Evolutionary conservation across 2,113 vertebrate species (phyloP), one percentile per base, ranked within the genome.

Genomic region (Phalacrocorax pelagicus): DNA sequence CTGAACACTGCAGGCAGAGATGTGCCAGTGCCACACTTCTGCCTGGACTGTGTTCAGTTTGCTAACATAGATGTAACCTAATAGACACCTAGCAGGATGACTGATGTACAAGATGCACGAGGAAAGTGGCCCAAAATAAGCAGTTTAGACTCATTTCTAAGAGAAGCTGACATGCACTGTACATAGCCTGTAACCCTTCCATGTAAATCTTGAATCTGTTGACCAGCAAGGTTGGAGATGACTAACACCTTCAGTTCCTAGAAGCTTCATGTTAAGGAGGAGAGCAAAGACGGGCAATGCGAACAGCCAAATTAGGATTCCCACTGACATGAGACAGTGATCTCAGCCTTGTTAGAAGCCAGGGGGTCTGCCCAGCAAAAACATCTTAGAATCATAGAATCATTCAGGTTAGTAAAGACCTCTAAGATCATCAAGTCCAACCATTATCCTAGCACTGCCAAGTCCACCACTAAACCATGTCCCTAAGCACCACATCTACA

Each of bases 121-220:
- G 12, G 23, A 54, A 74, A 79, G 15, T 27, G 26, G 18, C 17
- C 38, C 80, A 70, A 79, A 75, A 74, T 10, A 90, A 49, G 20
- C 51, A 71, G 23, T 58, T 66, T 54, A 40, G 15, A 18, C 23
- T 71, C 49, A 70, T 66, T 62, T 49, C 34, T 22, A 38, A 46
- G 21, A 58, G 22, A 51, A 74, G 5, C 9, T 70, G 38, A 78
- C 55, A 13, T 72, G 24, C 5, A 80, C 15, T 84, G 15, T 81
- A 40, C 16, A 17, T 13, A 65, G 15, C 15, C 30, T 26, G 6
- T 49, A 10, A 40, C 20, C 34, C 42, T 88, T 65, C 46, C 36
- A 52, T 2, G 1, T n/a, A 65, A 32, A 57, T 34, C 27, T 74
- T 14, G 4, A 69, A 29, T 62, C 9, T 0, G 0, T 30, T 80